A percentile compares a stretch with the other conserved stretches of the same genome.
Evolutionary conservation across 2,888 invertebrate genomes (phyloP).

Genomic region (Sclerodermus sp.): DNA sequence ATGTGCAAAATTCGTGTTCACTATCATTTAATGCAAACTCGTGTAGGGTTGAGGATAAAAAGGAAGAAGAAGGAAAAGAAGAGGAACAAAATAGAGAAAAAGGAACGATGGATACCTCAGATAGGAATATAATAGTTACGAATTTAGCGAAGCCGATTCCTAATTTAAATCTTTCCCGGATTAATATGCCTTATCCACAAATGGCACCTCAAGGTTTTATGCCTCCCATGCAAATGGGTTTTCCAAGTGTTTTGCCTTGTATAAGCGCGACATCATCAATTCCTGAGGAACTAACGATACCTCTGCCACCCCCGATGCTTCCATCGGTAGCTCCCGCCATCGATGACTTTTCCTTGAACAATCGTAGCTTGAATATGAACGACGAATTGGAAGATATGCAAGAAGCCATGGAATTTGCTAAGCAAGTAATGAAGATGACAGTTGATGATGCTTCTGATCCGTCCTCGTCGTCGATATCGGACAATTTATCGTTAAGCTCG

Average conservation of each 20-base stretch:
- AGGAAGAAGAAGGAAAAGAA: too few species aligned
- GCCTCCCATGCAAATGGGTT: constrained; percentile 11
- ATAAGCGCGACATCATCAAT: constrained; percentile 13
- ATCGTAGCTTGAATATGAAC: constrained; percentile 18
- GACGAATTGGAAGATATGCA: constrained; percentile 49
- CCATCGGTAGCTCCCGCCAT: too few species aligned
- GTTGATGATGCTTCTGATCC: constrained; percentile 1
- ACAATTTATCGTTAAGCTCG: too few species aligned
- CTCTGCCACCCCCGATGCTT: constrained; percentile 7
- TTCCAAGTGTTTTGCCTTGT: constrained; percentile 6
- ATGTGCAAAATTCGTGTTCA: too few species aligned
- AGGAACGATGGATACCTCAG: too few species aligned
- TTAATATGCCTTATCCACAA: constrained; percentile 6
- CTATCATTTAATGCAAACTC: too few species aligned
- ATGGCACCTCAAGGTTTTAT: constrained; percentile 7
- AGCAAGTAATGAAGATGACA: constrained; percentile 44
- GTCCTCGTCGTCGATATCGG: too few species aligned
- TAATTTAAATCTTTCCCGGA: constrained; percentile 5
- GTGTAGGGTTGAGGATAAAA: too few species aligned
- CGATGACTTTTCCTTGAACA: too few species aligned
- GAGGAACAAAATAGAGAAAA: too few species aligned
- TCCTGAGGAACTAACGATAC: constrained; percentile 12
- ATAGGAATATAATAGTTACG: constrained; percentile 1
- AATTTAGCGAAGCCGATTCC: constrained; percentile 8
- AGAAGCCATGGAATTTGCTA: constrained; percentile 51